Evolutionary conservation across 2,113 vertebrate species (phyloP).

Genomic region (Gavia stellata): DNA sequence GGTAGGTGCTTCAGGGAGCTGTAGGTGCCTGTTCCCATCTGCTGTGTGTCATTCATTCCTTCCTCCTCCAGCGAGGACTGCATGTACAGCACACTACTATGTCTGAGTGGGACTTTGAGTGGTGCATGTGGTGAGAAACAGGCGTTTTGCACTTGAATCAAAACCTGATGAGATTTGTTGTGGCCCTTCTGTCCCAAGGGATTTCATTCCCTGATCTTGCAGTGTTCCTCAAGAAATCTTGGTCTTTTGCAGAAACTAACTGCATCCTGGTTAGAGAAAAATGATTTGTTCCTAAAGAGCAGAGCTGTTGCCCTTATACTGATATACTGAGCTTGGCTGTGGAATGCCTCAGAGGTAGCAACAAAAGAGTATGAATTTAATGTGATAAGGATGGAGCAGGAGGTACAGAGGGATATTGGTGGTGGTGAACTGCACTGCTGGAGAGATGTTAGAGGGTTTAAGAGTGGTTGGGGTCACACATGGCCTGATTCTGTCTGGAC

Average conservation of each 20-base stretch:
- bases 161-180: neutral
- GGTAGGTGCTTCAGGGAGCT: neutral
- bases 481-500: neutral
- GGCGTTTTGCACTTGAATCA: neutral
- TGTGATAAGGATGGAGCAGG: neutral
- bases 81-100: accelerated
- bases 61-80: neutral
- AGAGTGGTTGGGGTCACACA: neutral
- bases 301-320: neutral
- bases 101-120: neutral
- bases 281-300: neutral
- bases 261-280: neutral
- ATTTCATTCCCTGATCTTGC: neutral
- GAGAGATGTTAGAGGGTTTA: neutral
- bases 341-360: accelerated
- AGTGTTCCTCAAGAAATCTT: neutral
- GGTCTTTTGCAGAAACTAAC: neutral
- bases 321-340: neutral
- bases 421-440: neutral
- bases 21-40: neutral
- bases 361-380: neutral
- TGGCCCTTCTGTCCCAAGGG: neutral
- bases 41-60: accelerated
- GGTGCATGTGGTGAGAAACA: neutral
- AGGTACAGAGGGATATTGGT: neutral